Conservation (phyloP, 1,140 invertebrate species). For the Penaeus japonicus region DNA sequence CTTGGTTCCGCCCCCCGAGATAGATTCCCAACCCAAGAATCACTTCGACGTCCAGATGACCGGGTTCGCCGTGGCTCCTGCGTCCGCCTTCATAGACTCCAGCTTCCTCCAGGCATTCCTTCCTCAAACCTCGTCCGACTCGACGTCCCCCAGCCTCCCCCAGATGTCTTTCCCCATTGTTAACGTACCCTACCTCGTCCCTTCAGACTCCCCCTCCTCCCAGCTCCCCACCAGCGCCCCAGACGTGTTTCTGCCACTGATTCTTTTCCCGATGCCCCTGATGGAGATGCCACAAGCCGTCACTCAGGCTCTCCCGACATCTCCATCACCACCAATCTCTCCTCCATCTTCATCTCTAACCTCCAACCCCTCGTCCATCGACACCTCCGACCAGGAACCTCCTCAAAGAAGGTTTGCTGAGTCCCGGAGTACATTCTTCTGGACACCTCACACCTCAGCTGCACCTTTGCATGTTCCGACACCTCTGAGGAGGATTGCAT, state of each 20-base stretch:
- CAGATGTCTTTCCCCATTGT: background rate
- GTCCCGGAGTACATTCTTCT: background rate
- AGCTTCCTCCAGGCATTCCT: background rate
- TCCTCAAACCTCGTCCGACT: background rate
- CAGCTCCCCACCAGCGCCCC: background rate
- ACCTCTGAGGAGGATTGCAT: background rate
- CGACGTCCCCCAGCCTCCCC: too few relatives aligned
- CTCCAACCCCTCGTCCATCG: background rate
- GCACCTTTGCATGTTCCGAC: too few relatives aligned
- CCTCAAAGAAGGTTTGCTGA: constrained; percentile 23
- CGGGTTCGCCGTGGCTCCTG: background rate
- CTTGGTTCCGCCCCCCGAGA: too few relatives aligned
- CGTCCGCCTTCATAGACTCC: background rate
- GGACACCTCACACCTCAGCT: background rate
- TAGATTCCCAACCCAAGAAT: too few relatives aligned
- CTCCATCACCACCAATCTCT: background rate
- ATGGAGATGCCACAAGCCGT: background rate
- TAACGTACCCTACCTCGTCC: background rate
- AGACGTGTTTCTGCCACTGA: background rate
- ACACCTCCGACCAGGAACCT: background rate
- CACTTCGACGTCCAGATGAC: background rate
- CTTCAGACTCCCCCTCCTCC: background rate
- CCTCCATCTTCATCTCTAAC: background rate
- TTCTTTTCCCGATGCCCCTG: constrained; percentile 3
- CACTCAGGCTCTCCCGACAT: too few relatives aligned